Evolutionary conservation across 64 coral and sea anemone genomes (phyloP).

Genomic region (Pachyseris speciosa): DNA sequence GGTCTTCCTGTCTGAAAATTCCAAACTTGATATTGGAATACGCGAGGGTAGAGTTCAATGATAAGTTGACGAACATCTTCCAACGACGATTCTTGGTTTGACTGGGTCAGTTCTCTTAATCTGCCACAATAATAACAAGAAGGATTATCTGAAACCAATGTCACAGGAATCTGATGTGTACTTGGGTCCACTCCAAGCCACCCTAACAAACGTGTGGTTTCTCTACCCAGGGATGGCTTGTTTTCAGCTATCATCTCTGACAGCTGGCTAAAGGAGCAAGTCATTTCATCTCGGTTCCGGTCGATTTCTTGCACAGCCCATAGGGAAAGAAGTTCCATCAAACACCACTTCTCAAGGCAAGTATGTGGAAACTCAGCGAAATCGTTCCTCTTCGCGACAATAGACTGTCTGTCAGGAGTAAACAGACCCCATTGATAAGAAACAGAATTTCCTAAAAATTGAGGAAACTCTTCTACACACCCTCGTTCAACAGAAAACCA

Average conservation of each 20-base stretch:
- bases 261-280: background rate
- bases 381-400: background rate
- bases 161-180: background rate
- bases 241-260: no score
- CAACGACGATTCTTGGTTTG: background rate
- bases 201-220: background rate
- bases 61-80: background rate
- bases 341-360: background rate
- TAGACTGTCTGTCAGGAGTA: background rate
- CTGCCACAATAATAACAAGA: background rate
- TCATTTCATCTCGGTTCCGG: background rate
- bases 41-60: background rate
- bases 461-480: background rate
- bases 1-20: no score
- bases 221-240: background rate
- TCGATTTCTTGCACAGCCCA: background rate
- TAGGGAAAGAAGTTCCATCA: background rate
- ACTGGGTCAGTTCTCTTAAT: background rate
- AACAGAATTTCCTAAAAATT: background rate
- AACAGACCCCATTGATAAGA: background rate
- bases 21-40: background rate
- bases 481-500: slow-evolving; percentile 33
- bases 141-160: no score
- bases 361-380: no score
- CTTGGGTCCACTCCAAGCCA: background rate